A percentile compares a stretch with the other conserved stretches of the same genome.
phyloP scores from a whole-genome alignment of 2,797 vertebrate genomes.

The Argya squamiceps region DNA sequence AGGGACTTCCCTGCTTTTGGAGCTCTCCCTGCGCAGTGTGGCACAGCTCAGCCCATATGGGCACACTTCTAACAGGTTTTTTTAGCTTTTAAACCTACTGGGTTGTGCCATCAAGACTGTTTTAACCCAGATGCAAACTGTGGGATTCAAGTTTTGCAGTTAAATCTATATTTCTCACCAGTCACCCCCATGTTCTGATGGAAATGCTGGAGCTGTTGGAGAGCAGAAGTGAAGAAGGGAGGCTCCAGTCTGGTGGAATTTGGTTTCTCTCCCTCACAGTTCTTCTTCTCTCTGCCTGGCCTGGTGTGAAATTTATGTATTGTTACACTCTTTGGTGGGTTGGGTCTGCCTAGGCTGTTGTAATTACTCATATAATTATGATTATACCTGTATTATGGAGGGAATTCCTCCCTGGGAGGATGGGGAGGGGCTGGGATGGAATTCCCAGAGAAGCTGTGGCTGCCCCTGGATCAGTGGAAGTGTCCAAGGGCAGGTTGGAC shows the following conservation, averaged over 20 bases:
- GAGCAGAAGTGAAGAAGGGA: not conserved
- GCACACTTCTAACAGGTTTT: not conserved
- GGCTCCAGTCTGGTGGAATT: not conserved
- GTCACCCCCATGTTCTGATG: accelerated
- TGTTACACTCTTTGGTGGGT: accelerated
- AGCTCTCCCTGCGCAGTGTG: not conserved
- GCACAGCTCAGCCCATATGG: accelerated
- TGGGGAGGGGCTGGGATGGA: not conserved
- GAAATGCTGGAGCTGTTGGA: not conserved
- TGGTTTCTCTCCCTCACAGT: not conserved
- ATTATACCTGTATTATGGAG: not conserved
- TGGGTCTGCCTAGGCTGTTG: not conserved
- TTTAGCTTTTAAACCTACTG: not conserved
- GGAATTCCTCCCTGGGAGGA: accelerated
- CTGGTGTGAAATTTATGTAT: not conserved
- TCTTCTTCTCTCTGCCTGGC: not conserved
- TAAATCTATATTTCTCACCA: accelerated
- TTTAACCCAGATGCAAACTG: not conserved
- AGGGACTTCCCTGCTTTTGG: not conserved
- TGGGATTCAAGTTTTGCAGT: accelerated
- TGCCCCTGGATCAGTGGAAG: not conserved
- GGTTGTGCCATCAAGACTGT: not conserved
- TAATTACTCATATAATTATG: not conserved
- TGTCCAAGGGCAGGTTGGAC: not conserved
- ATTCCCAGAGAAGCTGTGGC: not conserved